phyloP scores from a whole-genome alignment of 2,797 vertebrate species.

The Pipistrellus pygmaeus region DNA sequence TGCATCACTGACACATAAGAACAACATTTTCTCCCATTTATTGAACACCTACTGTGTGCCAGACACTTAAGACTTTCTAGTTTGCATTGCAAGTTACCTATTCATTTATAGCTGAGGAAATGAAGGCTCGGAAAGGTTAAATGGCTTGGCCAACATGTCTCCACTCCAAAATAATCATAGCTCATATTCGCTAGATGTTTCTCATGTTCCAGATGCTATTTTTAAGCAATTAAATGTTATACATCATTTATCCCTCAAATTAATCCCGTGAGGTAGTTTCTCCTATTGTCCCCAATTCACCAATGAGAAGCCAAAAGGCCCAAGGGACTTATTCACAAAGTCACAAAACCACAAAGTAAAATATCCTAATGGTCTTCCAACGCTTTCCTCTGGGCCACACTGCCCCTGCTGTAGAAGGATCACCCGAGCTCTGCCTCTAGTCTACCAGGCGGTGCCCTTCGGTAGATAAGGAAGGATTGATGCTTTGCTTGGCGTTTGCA shows the following conservation, averaged over 20 bases:
- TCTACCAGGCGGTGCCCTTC: background rate
- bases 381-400: background rate
- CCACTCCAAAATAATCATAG: background rate
- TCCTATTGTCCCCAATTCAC: background rate
- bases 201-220: background rate
- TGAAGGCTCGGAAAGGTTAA: background rate
- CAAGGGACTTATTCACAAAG: background rate
- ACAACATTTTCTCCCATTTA: background rate
- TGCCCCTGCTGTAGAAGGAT: background rate
- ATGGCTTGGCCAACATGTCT: background rate
- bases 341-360: background rate
- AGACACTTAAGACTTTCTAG: background rate
- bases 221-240: conserved; percentile 5
- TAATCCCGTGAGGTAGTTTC: background rate
- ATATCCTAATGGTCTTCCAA: background rate
- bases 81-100: background rate
- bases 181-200: background rate
- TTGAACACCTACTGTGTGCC: background rate
- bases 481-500: background rate
- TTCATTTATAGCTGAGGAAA: background rate
- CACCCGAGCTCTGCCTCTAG: background rate
- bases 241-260: background rate
- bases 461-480: background rate
- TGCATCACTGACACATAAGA: background rate
- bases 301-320: background rate